Conservation (phyloP, 92 coral and sea anemone species). For the Porites rus region DNA sequence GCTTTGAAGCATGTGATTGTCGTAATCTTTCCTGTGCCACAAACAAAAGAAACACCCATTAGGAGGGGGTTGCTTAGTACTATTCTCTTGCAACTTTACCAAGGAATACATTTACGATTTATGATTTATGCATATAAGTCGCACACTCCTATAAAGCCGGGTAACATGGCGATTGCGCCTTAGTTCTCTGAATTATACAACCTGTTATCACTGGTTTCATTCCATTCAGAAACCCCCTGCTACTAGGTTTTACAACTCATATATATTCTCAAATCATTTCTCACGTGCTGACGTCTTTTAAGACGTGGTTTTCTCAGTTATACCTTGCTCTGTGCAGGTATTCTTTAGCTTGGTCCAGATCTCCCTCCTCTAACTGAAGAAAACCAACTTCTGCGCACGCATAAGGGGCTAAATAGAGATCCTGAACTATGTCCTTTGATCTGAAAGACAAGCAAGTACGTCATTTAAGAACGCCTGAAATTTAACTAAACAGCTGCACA, state of each 20-base stretch:
- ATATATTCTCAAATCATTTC: neutral
- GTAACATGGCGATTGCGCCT: too few species aligned
- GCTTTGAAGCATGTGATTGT: conserved; percentile 88
- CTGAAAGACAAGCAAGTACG: conserved; percentile 25
- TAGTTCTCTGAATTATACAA: too few species aligned
- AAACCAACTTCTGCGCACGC: conserved; percentile 98
- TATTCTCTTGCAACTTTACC: too few species aligned
- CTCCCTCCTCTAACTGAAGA: conserved; percentile 86
- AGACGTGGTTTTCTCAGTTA: too few species aligned
- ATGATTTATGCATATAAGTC: too few species aligned
- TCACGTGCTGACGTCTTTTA: neutral
- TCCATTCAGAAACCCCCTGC: too few species aligned
- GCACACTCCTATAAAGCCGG: too few species aligned
- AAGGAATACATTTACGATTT: too few species aligned
- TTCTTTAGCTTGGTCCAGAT: conserved; percentile 79
- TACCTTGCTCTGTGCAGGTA: conserved; percentile 87
- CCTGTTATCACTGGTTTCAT: too few species aligned
- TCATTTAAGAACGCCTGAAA: too few species aligned
- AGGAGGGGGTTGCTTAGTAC: neutral
- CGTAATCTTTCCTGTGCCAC: conserved; percentile 79
- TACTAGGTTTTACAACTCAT: too few species aligned
- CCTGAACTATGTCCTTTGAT: conserved; percentile 74
- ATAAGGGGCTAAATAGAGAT: conserved; percentile 85
- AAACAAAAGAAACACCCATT: neutral
- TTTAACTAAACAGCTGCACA: too few species aligned